Evolutionary conservation across 2,797 vertebrate species (phyloP), one percentile per base, ranked within the genome.

Genomic region (Chromis chromis): DNA sequence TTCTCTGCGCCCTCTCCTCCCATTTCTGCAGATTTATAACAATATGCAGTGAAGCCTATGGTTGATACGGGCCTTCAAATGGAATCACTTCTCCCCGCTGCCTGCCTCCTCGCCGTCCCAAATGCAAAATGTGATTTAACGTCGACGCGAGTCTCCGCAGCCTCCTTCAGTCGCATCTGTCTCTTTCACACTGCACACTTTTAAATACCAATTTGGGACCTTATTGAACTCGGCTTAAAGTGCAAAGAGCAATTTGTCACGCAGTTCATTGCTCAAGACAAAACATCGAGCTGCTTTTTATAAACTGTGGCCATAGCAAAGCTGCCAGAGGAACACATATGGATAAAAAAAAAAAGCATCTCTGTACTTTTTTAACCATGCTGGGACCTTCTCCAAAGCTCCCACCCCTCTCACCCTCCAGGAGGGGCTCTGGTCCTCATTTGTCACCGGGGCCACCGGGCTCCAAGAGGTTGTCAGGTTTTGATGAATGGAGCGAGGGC

Each of bases 141-240:
- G 62, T 79, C 70, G 57, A 56, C 74, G 52, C 21, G 13, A 76
- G 68, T 80, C 86, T 87, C 82, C 71, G 40, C 76, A 83, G 88
- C 81, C 83, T 70, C 64, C 78, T 86, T 89, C 82, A 79, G 65
- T 54, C 3, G 27, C 86, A 89, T 92, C 90, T 90, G 90, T 86
- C 84, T 84, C 81, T 63, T 81, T 89, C 89, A 84, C 79, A 27
- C 77, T 57, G 78, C 85, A 82, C 76, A 76, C 82, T 82, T 91
- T 89, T 89, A 91, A 93, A 89, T 74, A 89, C 79, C 90, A 92
- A 90, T 93, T 88, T 90, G 83, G 78, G 81, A 67, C 79, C 82
- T 88, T 89, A 91, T 85, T 89, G 89, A 91, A 86, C 83, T 69
- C 53, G 28, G 85, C 71, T 88, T 83, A 85, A 88, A 90, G 88